phyloP scores from a whole-genome alignment of 2,113 vertebrate genomes.

The Dicerorhinus sumatrensis region DNA sequence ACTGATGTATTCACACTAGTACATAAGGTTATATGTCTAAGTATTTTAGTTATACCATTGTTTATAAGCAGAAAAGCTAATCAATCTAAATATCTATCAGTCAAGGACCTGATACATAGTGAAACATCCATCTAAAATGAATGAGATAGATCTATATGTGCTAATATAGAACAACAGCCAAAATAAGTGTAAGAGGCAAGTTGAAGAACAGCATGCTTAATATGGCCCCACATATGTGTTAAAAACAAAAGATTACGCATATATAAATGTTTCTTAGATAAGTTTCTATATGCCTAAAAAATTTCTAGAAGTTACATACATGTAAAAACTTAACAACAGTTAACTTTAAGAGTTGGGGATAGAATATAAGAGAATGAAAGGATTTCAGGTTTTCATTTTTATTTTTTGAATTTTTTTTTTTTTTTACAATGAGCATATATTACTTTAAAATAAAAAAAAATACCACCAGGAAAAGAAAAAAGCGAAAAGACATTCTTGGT shows the following conservation, averaged over 20 bases:
- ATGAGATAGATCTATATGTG: neutral
- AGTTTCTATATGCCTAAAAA: neutral
- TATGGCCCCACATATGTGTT: neutral
- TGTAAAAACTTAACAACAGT: neutral
- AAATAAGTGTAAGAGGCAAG: conserved; percentile 12
- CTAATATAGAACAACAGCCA: neutral
- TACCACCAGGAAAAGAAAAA: neutral
- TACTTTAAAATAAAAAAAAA: conserved; percentile 19
- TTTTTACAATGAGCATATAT: neutral
- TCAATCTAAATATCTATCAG: neutral
- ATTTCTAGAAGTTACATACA: neutral
- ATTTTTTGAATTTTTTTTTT: neutral
- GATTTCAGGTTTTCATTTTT: neutral
- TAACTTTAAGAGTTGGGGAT: conserved; percentile 9
- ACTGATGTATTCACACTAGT: neutral
- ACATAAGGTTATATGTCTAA: conserved; percentile 21
- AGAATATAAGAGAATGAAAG: conserved; percentile 29
- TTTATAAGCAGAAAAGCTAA: conserved; percentile 6
- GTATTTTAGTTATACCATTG: neutral
- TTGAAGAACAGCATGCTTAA: neutral
- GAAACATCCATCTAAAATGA: neutral
- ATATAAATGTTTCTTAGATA: conserved; percentile 20
- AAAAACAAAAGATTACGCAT: conserved; percentile 37
- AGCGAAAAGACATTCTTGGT: conserved; percentile 3
- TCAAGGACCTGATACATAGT: neutral